phyloP scores from a whole-genome alignment of 2,797 vertebrate species.

The Choloepus didactylus region DNA sequence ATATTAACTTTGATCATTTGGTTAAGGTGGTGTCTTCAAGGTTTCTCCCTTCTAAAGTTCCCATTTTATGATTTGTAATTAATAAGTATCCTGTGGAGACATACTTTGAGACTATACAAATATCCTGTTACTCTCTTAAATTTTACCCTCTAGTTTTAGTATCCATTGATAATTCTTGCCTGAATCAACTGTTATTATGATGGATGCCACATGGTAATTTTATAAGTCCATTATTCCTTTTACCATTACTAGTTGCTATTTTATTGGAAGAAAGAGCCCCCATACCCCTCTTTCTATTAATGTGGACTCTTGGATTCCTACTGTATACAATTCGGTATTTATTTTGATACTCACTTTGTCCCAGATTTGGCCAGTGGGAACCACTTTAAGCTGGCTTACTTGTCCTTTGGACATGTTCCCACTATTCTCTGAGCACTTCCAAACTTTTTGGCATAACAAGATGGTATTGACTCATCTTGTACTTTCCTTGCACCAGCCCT shows the following conservation, averaged over 20 bases:
- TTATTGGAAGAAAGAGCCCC: neutral
- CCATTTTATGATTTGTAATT: neutral
- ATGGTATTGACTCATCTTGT: neutral
- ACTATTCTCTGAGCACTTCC: neutral
- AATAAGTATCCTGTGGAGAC: neutral
- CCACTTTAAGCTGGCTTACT: neutral
- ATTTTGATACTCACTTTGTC: neutral
- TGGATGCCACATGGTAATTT: neutral
- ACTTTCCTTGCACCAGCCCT: neutral
- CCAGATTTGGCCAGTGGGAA: neutral
- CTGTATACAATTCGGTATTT: neutral
- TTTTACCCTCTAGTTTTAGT: neutral
- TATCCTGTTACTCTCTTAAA: neutral
- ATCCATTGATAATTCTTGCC: neutral
- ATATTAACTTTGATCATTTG: neutral
- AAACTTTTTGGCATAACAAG: neutral
- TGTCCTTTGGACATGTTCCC: neutral
- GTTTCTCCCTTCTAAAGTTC: neutral
- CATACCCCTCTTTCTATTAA: neutral
- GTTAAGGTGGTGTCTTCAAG: neutral
- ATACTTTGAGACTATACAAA: neutral
- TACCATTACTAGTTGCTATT: neutral
- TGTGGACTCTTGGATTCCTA: neutral
- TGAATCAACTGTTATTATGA: neutral
- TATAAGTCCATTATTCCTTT: neutral